These are phyloP conservation scores for Eilema sororculum DNA, from an alignment of 2,888 invertebrate genomes.

Conservation along the genomic window DNA sequence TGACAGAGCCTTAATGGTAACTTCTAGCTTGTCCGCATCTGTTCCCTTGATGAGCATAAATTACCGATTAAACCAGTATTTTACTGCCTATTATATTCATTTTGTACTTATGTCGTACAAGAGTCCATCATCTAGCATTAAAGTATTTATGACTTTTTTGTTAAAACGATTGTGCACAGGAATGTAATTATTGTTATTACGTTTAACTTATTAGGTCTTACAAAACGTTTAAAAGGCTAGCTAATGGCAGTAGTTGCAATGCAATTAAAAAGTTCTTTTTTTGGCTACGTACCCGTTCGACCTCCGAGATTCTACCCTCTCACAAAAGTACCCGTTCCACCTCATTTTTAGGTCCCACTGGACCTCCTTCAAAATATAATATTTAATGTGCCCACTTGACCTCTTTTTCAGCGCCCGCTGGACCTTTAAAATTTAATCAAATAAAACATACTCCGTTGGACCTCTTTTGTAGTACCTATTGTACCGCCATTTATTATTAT, in stretches of 20 bases:
- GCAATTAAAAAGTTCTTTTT: neutral
- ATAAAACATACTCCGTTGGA: too few relatives aligned
- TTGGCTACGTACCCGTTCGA: too few relatives aligned
- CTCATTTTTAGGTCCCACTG: too few relatives aligned
- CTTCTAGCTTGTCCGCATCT: constrained; percentile 66
- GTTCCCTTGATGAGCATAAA: constrained; percentile 69
- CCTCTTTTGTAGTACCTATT: too few relatives aligned
- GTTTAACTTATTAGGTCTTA: neutral
- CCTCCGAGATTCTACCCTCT: too few relatives aligned
- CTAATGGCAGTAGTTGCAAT: neutral
- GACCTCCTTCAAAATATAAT: too few relatives aligned
- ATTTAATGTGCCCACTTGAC: too few relatives aligned
- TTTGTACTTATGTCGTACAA: constrained; percentile 49
- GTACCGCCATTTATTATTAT: too few relatives aligned
- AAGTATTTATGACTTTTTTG: constrained; percentile 29
- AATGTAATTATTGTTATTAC: constrained; percentile 26
- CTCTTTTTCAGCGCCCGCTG: too few relatives aligned
- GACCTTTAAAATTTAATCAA: too few relatives aligned
- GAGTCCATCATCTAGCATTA: constrained; percentile 29
- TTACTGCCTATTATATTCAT: constrained; percentile 60
- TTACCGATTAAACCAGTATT: constrained; percentile 63
- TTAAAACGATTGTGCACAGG: constrained; percentile 32
- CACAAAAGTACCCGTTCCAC: too few relatives aligned
- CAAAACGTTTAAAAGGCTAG: neutral
- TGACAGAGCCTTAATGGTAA: constrained; percentile 69